Base-by-base conservation (phyloP, 1,140 invertebrate genomes). In the Nixonia krombeini region DNA sequence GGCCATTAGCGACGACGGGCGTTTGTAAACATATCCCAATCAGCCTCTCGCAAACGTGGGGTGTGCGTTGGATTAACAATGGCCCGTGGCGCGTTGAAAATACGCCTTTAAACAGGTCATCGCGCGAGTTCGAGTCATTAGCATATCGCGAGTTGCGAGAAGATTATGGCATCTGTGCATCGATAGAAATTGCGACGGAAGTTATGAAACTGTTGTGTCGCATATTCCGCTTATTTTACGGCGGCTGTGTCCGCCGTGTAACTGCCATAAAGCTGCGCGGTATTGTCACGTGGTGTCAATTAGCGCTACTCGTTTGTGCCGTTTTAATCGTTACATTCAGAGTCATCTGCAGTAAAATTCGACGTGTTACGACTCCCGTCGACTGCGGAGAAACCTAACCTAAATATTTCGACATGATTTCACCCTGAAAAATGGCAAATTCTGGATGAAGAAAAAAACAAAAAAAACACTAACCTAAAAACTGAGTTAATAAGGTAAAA, bases 11-110 rank as follows among this genome's bases (percentile, higher is more conserved):
- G 13, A 13, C 21, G 42, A 49, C 38, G 25, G 41, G 28, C 45
- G 46, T 57, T 50, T 46, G 52, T 57, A 64, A 64, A 57, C 61
- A 64, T 46, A 47, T 56, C 45, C 47, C 57, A 64, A 64, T 64
- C 51, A 52, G 41, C n/a, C n/a, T n/a, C 49, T 41, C 45, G 16
- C 41, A 33, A 38, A 57, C 52, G 61, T 64, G 51, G 47, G 52
- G 61, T 52, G 52, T 56, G 40, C 52, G 61, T 56, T 64, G 61
- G 61, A 64, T 50, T 64, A 56, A 64, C 61, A 64, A 64, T 64
- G 18, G 59, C 21, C 10, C 6, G 1, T 26, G 35, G 38, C 41
- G 46, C 46, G 52, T 31, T 41, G 50, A 51, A 64, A 56, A 42
- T 63, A 49, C 35, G 53, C 35, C 47, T 28, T 21, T 51, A 55